Conservation (phyloP, 2,113 vertebrate genomes). For the Ciconia maguari region DNA sequence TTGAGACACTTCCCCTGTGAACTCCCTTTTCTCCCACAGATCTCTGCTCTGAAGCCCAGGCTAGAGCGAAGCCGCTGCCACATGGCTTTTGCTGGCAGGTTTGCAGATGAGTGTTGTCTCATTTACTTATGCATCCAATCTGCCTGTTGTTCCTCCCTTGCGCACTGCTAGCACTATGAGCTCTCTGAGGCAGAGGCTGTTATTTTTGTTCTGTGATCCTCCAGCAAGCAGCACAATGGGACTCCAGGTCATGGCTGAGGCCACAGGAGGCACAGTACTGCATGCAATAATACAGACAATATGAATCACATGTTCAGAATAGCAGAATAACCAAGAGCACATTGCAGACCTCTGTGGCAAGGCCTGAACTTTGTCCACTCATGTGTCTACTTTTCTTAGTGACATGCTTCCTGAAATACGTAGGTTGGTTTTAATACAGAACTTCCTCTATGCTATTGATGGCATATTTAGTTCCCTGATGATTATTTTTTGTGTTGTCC, state of each 20-base stretch:
- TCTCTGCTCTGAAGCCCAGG: neutral
- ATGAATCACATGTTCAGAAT: neutral
- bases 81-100: neutral
- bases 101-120: neutral
- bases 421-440: neutral
- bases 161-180: neutral
- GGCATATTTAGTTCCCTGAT: neutral
- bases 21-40: neutral
- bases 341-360: neutral
- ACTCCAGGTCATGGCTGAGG: neutral
- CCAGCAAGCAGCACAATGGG: neutral
- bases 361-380: neutral
- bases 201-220: neutral
- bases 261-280: neutral
- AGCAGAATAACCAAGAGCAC: neutral
- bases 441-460: neutral
- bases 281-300: neutral
- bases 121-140: neutral
- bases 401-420: neutral
- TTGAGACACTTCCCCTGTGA: neutral
- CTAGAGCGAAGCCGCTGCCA: neutral
- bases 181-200: neutral
- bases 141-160: neutral
- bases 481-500: neutral
- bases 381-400: neutral